A percentile compares a stretch with the other conserved stretches of the same genome.
phyloP scores from a whole-genome alignment of 2,797 vertebrate species.

The Sebastes dallii region DNA sequence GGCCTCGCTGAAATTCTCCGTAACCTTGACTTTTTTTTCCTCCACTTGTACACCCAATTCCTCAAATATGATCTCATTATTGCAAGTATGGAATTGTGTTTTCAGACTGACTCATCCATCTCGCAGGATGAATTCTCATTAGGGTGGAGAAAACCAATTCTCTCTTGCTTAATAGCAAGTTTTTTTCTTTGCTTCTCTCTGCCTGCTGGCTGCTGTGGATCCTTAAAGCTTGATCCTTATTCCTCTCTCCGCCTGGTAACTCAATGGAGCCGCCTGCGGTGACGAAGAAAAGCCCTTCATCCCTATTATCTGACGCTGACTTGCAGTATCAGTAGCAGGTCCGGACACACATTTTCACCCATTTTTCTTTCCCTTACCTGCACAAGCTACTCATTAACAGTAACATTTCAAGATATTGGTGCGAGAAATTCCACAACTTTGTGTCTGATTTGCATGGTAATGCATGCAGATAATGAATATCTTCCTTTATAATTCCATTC shows the following conservation, averaged over 20 bases:
- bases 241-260: conserved; percentile 45
- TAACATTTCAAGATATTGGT: background rate
- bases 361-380: background rate
- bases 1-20: conserved; percentile 13
- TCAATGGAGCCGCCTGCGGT: conserved; percentile 43
- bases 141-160: conserved; percentile 71
- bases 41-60: conserved; percentile 51
- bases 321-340: conserved; percentile 31
- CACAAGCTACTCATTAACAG: background rate
- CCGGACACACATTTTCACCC: conserved; percentile 2
- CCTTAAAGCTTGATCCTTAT: conserved; percentile 33
- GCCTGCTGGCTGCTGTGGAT: conserved; percentile 53
- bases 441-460: background rate
- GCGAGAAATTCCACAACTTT: background rate
- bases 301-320: conserved; percentile 55
- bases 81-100: conserved; percentile 69
- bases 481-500: background rate
- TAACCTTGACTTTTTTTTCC: conserved; percentile 35
- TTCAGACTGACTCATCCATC: conserved; percentile 70
- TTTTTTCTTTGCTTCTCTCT: conserved; percentile 20
- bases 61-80: conserved; percentile 74
- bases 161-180: conserved; percentile 64
- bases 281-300: conserved; percentile 54
- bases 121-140: conserved; percentile 72
- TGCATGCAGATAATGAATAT: background rate